Evolutionary conservation across 2,113 vertebrate species (phyloP).

Genomic region (Pygoscelis antarcticus): DNA sequence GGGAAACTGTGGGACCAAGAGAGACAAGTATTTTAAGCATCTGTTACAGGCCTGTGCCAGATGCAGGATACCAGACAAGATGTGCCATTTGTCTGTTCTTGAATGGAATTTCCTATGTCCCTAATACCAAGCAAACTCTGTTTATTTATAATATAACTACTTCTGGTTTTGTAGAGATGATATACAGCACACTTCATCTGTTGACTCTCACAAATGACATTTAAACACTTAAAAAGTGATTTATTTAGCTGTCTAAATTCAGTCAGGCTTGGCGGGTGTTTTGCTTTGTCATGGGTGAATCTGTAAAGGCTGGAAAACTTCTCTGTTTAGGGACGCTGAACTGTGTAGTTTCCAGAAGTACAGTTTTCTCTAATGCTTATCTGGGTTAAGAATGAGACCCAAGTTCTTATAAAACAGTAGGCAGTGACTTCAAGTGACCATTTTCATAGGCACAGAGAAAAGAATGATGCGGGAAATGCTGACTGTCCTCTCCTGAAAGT

Average conservation of each 20-base stretch:
- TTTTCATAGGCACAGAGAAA: not conserved
- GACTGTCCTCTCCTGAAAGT: not conserved
- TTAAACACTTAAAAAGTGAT: conserved; percentile 25
- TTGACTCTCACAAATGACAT: not conserved
- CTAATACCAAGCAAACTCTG: conserved; percentile 55
- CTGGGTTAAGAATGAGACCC: not conserved
- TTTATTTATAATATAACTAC: conserved; percentile 54
- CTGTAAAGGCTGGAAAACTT: not conserved
- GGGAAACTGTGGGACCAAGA: conserved; percentile 12
- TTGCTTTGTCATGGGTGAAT: conserved; percentile 34
- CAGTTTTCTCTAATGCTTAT: not conserved
- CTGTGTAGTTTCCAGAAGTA: not conserved
- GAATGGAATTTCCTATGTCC: conserved; percentile 69
- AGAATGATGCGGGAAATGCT: not conserved
- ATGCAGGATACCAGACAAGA: conserved; percentile 58
- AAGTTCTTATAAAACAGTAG: not conserved
- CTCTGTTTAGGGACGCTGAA: not conserved
- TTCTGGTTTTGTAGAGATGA: conserved; percentile 43
- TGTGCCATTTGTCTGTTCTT: conserved; percentile 64
- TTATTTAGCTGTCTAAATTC: conserved; percentile 23
- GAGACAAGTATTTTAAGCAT: conserved; percentile 64
- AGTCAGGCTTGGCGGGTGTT: not conserved
- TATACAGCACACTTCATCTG: not conserved
- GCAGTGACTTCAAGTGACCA: not conserved
- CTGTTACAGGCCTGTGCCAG: conserved; percentile 48